These are phyloP conservation scores for Spongia lamella DNA, from an alignment of 37 sponge, comb jelly and placozoan genomes.

Conservation along the genomic window DNA sequence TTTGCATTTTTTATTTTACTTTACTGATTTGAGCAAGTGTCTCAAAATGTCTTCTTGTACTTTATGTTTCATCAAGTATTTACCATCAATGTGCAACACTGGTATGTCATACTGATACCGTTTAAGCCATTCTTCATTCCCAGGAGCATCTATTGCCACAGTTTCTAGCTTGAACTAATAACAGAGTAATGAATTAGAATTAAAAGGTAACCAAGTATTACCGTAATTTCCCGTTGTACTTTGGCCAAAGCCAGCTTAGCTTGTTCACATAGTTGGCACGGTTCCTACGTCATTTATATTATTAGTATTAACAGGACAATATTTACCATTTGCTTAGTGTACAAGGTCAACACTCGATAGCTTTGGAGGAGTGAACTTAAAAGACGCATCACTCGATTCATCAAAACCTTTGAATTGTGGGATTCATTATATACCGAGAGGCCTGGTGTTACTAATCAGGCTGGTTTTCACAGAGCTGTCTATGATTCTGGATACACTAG, in stretches of 20 bases:
- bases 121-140: constrained; percentile 60
- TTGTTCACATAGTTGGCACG: constrained; percentile 75
- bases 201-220: background rate
- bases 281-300: constrained; percentile 26
- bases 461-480: too few species aligned
- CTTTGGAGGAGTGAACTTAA: too few species aligned
- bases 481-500: too few species aligned
- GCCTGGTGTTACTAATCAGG: too few species aligned
- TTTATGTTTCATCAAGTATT: constrained; percentile 69
- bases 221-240: background rate
- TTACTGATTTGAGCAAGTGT: constrained; percentile 14
- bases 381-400: too few species aligned
- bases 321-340: constrained; percentile 73
- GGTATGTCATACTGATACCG: constrained; percentile 80
- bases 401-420: too few species aligned
- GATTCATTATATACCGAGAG: too few species aligned
- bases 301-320: background rate
- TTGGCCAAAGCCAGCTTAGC: constrained; percentile 61
- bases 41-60: constrained; percentile 42
- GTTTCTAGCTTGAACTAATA: constrained; percentile 10
- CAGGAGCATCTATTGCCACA: constrained; percentile 51
- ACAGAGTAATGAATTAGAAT: background rate
- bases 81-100: constrained; percentile 79
- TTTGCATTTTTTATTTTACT: too few species aligned
- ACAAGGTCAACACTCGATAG: constrained; percentile 50